phyloP scores from a whole-genome alignment of 2,113 vertebrate species.

The Zosterops pallidus region DNA sequence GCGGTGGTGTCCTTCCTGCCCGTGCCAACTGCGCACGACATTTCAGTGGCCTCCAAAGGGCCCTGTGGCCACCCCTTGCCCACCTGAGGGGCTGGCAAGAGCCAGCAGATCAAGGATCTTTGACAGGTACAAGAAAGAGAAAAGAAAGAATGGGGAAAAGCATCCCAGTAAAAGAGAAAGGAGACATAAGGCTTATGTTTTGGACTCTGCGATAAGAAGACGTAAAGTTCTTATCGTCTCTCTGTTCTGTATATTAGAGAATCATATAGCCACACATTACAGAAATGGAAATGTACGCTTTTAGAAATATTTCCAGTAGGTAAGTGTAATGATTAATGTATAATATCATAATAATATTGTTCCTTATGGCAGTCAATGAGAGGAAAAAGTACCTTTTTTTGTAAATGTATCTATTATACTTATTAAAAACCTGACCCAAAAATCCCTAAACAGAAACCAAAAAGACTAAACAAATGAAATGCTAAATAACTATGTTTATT shows the following conservation, averaged over 20 bases:
- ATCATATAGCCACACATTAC: background rate
- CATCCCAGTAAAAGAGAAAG: background rate
- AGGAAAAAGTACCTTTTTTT: background rate
- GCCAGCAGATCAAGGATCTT: background rate
- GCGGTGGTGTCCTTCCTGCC: background rate
- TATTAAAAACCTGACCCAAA: background rate
- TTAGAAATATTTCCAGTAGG: background rate
- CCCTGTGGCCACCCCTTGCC: no score
- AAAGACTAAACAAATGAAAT: background rate
- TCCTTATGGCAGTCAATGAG: background rate
- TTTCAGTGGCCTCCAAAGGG: background rate
- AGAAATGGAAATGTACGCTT: background rate
- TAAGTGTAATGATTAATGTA: background rate
- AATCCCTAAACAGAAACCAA: background rate
- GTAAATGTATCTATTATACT: background rate
- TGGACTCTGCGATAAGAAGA: background rate
- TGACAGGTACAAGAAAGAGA: background rate
- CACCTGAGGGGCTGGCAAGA: background rate
- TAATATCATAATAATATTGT: background rate
- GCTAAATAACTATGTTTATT: background rate
- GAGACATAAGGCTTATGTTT: background rate
- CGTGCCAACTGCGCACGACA: rapidly evolving
- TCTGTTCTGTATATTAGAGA: background rate
- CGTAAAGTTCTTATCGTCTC: background rate
- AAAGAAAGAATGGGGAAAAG: background rate